These are phyloP conservation scores for Camelus dromedarius DNA, from an alignment of 2,113 vertebrate genomes.

Conservation along the genomic window DNA sequence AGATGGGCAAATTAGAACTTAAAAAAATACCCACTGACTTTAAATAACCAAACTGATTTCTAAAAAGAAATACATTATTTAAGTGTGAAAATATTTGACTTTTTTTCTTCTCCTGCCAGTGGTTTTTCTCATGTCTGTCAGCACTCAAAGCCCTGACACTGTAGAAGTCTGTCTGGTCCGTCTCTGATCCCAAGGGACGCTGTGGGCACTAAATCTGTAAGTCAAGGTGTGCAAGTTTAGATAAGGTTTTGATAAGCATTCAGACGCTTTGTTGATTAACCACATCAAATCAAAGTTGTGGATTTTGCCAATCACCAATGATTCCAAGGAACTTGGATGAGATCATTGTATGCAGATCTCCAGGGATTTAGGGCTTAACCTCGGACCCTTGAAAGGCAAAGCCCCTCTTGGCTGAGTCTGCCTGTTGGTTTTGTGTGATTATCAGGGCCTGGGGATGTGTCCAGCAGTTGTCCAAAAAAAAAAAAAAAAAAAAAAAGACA, in stretches of 20 bases:
- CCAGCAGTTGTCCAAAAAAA: neutral
- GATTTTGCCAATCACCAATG: conserved; percentile 47
- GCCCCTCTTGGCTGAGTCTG: neutral
- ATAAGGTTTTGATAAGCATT: conserved; percentile 57
- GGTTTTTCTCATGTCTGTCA: conserved; percentile 70
- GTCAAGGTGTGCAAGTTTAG: conserved; percentile 18
- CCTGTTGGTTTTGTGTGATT: neutral
- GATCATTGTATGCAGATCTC: neutral
- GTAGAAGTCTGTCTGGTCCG: conserved; percentile 47
- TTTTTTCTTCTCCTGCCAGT: conserved; percentile 29
- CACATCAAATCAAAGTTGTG: conserved; percentile 43
- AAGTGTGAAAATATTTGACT: conserved; percentile 69
- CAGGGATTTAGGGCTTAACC: neutral
- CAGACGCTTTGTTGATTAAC: conserved; percentile 44
- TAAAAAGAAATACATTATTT: conserved; percentile 65
- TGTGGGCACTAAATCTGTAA: neutral
- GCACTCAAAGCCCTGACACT: neutral
- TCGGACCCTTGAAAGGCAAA: conserved; percentile 28
- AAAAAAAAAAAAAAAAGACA: conserved; percentile 43
- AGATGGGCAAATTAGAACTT: conserved; percentile 40
- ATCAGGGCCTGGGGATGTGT: conserved; percentile 25
- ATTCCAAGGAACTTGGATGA: conserved; percentile 34
- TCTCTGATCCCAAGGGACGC: neutral
- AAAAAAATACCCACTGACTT: conserved; percentile 42
- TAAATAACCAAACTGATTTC: conserved; percentile 30